Base-by-base conservation (phyloP, 2,888 invertebrate genomes). In the Dyspetes luteomarginatus region DNA sequence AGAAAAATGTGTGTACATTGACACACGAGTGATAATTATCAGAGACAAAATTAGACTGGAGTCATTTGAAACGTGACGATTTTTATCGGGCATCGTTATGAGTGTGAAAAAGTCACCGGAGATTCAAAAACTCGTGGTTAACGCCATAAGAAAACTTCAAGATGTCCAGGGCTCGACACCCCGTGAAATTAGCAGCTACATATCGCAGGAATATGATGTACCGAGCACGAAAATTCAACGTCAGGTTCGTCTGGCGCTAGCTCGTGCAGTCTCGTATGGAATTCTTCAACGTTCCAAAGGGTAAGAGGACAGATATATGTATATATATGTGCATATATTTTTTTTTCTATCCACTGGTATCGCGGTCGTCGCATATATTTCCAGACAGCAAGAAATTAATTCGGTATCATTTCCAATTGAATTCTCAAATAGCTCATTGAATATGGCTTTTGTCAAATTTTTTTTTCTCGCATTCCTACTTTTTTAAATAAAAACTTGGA, bases 131-230 rank as follows among this genome's bases (percentile, higher is more conserved):
- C 79, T 91, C 45, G 89, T 92, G 3, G 88, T 91, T 0, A 87
- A 88, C 30, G 92, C 92, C 2, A 90, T 92, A 55, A 85, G 88
- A 0, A 85, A 86, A 45, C 83, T 92, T 3, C 91, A 88, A 68
- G 88, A 89, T 28, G 68, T 85, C 2, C 88, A 90, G 62, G 92
- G 91, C 19, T 90, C 91, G 12, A 89, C 91, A 2, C 82, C 87
- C 0, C 85, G 84, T 1, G 90, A 92, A 78, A 92, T 92, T 71
- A 89, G 88, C 58, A 89, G 88, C 52, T 92, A 89, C 69, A 89
- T 92, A 56, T 86, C 87, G 12, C 86, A 89, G 36, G 89, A 90
- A 68, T 91, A 90, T 82, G 86, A 90, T 64, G 82, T 90, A 3
- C 87, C 88, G 0, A 82, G 55, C 1, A 65, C 84, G 0, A 86